Base-by-base conservation (phyloP, 1,140 invertebrate species). In the Phymorhynchus buccinoides region DNA sequence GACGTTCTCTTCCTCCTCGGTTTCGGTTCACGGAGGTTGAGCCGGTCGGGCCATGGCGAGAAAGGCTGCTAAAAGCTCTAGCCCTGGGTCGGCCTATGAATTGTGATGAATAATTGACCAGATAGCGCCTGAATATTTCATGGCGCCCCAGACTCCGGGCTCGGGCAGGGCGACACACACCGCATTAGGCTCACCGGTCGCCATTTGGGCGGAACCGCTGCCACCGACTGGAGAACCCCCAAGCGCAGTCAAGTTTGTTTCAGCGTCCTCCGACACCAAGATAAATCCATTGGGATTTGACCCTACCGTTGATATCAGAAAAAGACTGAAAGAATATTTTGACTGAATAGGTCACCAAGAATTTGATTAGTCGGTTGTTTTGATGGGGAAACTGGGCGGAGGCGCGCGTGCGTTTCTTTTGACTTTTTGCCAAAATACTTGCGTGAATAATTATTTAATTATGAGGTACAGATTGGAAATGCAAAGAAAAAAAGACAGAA, bases 311-410 rank as follows among this genome's bases (percentile, higher is more conserved):
- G 56, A 18, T 41, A 41, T 22, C 30, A 83, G 86, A 73, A 44
- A 83, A 56, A 71, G 80, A 83, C 78, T 73, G 83, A 83, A 80
- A 77, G 85, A 80, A n/a, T n/a, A n/a, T n/a, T n/a, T n/a, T n/a
- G n/a, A n/a, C n/a, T n/a, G n/a, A n/a, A n/a, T n/a, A n/a, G n/a
- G n/a, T n/a, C n/a, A n/a, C n/a, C n/a, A n/a, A n/a, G n/a, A n/a
- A n/a, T n/a, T n/a, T n/a, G n/a, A n/a, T n/a, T n/a, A n/a, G n/a
- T n/a, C n/a, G n/a, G n/a, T n/a, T n/a, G n/a, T n/a, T n/a, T n/a
- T n/a, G n/a, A n/a, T n/a, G n/a, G n/a, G n/a, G n/a, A n/a, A n/a
- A n/a, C n/a, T n/a, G n/a, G n/a, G n/a, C n/a, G n/a, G n/a, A n/a
- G n/a, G n/a, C n/a, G n/a, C n/a, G n/a, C n/a, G n/a, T n/a, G n/a